phyloP scores from a whole-genome alignment of 2,797 vertebrate genomes.

The Acipenser ruthenus region DNA sequence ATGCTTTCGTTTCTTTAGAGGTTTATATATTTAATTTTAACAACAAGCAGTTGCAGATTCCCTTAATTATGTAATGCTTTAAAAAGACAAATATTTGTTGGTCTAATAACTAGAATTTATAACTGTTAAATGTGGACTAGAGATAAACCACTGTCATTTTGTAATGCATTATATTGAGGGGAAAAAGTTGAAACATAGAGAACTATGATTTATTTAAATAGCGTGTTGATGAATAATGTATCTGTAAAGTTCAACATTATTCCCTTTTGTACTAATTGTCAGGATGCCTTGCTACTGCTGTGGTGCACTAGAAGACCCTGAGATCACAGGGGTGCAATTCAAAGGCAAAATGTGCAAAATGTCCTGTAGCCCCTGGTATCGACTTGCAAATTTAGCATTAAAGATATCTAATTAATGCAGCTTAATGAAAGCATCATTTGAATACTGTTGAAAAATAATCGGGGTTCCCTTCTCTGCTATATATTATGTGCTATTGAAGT shows the following conservation, averaged over 20 bases:
- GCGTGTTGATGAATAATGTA: constrained; percentile 82
- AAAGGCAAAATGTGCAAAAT: constrained; percentile 73
- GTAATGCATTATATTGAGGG: not conserved
- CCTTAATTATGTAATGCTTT: not conserved
- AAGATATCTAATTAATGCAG: constrained; percentile 90
- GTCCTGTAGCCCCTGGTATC: constrained; percentile 88
- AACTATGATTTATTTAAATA: constrained; percentile 82
- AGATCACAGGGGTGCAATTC: constrained; percentile 87
- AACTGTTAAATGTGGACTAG: not conserved
- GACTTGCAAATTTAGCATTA: constrained; percentile 97
- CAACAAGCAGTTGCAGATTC: not conserved
- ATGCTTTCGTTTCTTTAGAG: not conserved
- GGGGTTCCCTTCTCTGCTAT: constrained; percentile 62
- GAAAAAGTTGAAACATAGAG: constrained; percentile 70
- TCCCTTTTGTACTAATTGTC: constrained; percentile 90
- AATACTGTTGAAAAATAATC: constrained; percentile 76
- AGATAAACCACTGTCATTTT: not conserved
- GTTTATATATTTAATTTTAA: not conserved
- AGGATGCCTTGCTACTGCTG: constrained; percentile 68
- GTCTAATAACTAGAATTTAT: not conserved
- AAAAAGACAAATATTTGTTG: not conserved
- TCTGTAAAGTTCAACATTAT: constrained; percentile 73
- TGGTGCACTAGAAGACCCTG: constrained; percentile 68
- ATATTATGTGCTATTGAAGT: constrained; percentile 78
- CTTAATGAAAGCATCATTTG: constrained; percentile 89